Evolutionary conservation across 2,113 vertebrate genomes (phyloP), one percentile per base, ranked within the genome.

Genomic region (Esox niger): DNA sequence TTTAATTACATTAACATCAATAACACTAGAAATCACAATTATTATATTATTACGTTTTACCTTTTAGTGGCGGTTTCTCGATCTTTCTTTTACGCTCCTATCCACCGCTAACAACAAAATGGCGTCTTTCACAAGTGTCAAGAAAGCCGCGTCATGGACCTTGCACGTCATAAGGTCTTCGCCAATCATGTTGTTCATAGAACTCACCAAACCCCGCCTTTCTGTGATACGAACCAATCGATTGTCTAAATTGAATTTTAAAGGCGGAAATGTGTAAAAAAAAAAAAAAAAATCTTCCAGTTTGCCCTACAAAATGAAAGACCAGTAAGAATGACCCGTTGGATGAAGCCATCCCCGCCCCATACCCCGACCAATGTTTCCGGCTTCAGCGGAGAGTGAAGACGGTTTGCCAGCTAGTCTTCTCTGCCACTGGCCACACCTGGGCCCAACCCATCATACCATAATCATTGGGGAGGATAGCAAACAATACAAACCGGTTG

Each of bases 51-150:
- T 43, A 30, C 31, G 21, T 35, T 67, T 66, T 82, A 86, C 86
- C 85, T 87, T 79, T 35, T 21, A 25, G 58, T 47, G 46, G 72
- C 75, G 62, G 70, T 67, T 81, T 77, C 82, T 77, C 70, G 55
- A 31, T 64, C 58, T 75, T 79, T 76, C 83, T 70, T 69, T 66
- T 17, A 64, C 69, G 73, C 62, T 88, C 74, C 77, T n/a, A 72
- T 47, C 69, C 69, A 71, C 79, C 73, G 73, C 79, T 74, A 69
- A 82, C 78, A 79, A 84, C 73, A 87, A 88, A 89, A 88, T 88
- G 88, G 87, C 85, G 86, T 79, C 79, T 72, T 82, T 83, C 71
- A 70, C 74, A 62, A 70, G 66, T 60, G 71, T 68, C 56, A 74
- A 74, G 56, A 70, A 62, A 32, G 68, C 80, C 79, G 84, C 78